Evolutionary conservation across 2,113 vertebrate genomes (phyloP).

Genomic region (Arizona elegans): DNA sequence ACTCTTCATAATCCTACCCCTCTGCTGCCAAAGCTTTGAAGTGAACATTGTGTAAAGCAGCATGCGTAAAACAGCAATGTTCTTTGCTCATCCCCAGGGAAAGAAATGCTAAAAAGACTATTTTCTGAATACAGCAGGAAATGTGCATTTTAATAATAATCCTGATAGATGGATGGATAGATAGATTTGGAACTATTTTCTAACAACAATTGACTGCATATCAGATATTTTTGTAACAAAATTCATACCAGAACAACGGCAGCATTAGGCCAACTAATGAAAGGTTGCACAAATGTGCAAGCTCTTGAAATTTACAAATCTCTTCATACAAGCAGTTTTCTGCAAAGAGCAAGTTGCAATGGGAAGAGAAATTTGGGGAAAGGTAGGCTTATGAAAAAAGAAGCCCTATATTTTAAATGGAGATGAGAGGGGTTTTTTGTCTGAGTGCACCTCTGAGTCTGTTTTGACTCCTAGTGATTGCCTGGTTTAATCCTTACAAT

Average conservation of each 20-base stretch:
- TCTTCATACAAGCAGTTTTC: neutral
- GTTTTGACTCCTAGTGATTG: neutral
- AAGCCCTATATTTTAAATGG: neutral
- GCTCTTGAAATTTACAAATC: neutral
- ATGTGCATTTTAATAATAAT: neutral
- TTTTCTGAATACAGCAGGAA: neutral
- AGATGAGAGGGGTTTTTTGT: neutral
- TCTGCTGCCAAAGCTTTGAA: neutral
- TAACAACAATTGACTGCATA: neutral
- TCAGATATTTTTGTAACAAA: neutral
- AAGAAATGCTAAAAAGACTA: neutral
- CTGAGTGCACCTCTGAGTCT: neutral
- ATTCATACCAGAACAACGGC: neutral
- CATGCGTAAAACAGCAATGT: neutral
- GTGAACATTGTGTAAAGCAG: neutral
- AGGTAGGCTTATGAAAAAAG: neutral
- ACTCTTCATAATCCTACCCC: neutral
- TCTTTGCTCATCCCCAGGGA: neutral
- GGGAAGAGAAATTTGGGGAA: neutral
- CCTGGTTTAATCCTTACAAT: neutral
- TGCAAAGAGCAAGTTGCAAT: neutral
- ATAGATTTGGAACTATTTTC: neutral
- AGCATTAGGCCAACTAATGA: neutral
- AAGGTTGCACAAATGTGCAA: neutral
- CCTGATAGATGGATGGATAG: neutral